Percentiles rank a stretch among this genome's conserved stretches.
These are phyloP conservation scores for Chymomyza caudatula DNA, from an alignment of 2,888 invertebrate species.

Conservation along the genomic window DNA sequence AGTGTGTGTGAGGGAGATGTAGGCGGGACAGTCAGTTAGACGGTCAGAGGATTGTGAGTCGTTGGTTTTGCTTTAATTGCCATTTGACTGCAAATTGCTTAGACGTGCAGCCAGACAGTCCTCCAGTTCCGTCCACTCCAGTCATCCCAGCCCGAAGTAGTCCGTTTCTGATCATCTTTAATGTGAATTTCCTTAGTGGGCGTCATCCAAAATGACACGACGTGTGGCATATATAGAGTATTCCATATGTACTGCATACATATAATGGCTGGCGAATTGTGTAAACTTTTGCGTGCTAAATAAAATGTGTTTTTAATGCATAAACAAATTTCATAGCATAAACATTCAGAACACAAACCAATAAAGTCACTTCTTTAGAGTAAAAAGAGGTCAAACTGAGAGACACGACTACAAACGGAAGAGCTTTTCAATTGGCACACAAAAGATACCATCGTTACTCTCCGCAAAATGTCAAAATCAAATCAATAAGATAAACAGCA, in stretches of 20 bases:
- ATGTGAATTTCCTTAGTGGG: not conserved
- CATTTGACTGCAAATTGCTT: constrained; percentile 42
- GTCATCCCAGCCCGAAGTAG: not conserved
- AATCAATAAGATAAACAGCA: not conserved
- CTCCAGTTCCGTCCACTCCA: not conserved
- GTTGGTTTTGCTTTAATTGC: constrained; percentile 34
- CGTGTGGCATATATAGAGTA: not conserved
- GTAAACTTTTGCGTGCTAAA: constrained; percentile 24
- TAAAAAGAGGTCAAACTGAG: constrained; percentile 27
- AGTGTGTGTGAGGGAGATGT: too few species aligned
- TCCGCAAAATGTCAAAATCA: not conserved
- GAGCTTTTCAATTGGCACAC: constrained; percentile 1
- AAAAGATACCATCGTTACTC: constrained; percentile 3
- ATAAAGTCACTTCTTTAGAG: not conserved
- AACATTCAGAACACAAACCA: not conserved
- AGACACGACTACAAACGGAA: not conserved
- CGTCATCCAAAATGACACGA: not conserved
- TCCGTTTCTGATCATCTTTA: too few species aligned
- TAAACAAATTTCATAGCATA: not conserved
- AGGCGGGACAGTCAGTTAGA: not conserved
- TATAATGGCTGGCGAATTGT: not conserved
- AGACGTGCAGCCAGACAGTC: constrained; percentile 9
- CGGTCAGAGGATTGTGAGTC: not conserved
- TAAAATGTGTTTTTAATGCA: constrained; percentile 14
- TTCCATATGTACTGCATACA: not conserved